These are phyloP conservation scores for Bombus fervidus DNA, from an alignment of 1,140 invertebrate species.

Conservation along the genomic window DNA sequence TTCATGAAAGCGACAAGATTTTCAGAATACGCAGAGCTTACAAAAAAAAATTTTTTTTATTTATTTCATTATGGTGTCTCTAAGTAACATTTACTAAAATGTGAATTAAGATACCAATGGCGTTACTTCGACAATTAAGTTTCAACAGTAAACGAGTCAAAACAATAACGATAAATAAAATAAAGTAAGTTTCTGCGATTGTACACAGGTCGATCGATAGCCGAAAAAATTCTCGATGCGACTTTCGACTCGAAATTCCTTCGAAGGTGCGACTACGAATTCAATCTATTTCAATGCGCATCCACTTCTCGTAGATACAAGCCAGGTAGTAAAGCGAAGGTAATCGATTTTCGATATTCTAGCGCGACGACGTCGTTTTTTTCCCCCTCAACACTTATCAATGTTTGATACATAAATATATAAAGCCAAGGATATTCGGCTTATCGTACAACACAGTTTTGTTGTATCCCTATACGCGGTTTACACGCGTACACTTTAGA, in stretches of 20 bases:
- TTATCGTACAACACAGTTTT: conserved; percentile 12
- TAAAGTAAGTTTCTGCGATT: no score
- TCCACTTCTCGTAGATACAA: background rate
- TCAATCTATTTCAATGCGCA: conserved; percentile 6
- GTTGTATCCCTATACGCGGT: background rate
- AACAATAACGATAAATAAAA: background rate
- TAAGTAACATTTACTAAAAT: no score
- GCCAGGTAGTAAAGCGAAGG: background rate
- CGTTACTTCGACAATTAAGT: background rate
- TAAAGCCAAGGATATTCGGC: conserved; percentile 8
- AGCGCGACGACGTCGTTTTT: background rate
- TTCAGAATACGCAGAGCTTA: no score
- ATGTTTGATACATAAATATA: conserved; percentile 19
- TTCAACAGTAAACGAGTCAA: background rate
- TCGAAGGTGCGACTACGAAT: background rate
- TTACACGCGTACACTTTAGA: background rate
- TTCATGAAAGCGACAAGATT: no score
- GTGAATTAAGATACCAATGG: no score
- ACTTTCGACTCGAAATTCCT: background rate
- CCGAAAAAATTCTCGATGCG: background rate
- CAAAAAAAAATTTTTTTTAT: no score
- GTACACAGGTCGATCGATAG: background rate
- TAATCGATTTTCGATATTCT: conserved; percentile 28
- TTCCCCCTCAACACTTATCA: background rate
- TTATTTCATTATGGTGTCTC: no score